Percentiles rank a stretch among this genome's conserved stretches.
Evolutionary conservation across 2,797 vertebrate genomes (phyloP).

Genomic region (Galaxias olidus): DNA sequence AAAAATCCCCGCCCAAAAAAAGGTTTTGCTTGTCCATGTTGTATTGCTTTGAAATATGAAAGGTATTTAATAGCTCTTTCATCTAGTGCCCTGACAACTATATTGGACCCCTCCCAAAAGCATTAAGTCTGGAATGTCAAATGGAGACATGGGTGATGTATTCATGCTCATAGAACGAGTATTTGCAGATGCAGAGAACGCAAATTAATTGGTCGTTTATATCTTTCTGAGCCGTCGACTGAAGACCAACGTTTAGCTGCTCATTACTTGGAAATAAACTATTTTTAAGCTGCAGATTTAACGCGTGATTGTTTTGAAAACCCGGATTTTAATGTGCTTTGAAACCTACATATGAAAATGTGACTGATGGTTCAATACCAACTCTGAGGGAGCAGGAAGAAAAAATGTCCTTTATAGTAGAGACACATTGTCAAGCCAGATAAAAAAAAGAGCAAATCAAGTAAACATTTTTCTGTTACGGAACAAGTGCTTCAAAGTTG

Average conservation of each 20-base stretch:
- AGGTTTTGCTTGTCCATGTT: neutral
- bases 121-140: conserved; percentile 48
- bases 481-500: too few relatives aligned
- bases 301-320: conserved; percentile 64
- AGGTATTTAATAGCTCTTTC: conserved; percentile 59
- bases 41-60: conserved; percentile 23
- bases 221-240: conserved; percentile 49
- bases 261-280: conserved; percentile 57
- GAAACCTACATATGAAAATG: conserved; percentile 48
- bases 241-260: conserved; percentile 55
- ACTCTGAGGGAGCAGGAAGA: neutral
- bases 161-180: conserved; percentile 28
- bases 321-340: conserved; percentile 56
- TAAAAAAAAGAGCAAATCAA: conserved; percentile 32
- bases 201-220: conserved; percentile 70
- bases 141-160: conserved; percentile 49
- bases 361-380: too few relatives aligned
- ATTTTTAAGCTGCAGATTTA: conserved; percentile 62
- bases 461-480: too few relatives aligned
- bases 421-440: conserved; percentile 9
- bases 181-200: conserved; percentile 42
- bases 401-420: neutral
- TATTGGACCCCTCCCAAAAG: conserved; percentile 45
- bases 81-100: conserved; percentile 57
- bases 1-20: too few relatives aligned